A percentile compares a stretch with the other conserved stretches of the same genome.
phyloP scores from a whole-genome alignment of 1,140 invertebrate species.

The Eciton burchellii region DNA sequence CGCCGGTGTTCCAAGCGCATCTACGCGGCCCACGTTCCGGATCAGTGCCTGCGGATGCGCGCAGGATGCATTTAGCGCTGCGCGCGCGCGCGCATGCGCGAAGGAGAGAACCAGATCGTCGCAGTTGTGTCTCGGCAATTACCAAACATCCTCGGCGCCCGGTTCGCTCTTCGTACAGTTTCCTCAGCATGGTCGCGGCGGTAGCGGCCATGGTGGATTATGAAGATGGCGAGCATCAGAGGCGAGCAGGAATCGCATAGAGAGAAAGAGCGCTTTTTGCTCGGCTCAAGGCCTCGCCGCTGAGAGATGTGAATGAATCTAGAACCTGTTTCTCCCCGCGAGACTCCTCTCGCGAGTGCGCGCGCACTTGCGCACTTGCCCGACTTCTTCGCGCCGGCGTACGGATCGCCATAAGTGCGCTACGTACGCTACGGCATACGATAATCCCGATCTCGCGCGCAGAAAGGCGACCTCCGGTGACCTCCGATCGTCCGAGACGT shows the following conservation, averaged over 20 bases:
- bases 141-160: neutral
- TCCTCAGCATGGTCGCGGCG: neutral
- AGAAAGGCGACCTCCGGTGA: too few relatives aligned
- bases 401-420: too few relatives aligned
- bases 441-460: too few relatives aligned
- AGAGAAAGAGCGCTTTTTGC: constrained; percentile 70
- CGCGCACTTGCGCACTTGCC: too few relatives aligned
- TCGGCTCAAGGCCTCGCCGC: constrained; percentile 72
- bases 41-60: constrained; percentile 60
- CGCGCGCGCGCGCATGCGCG: too few relatives aligned
- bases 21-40: constrained; percentile 65
- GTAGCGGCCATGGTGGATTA: constrained; percentile 47
- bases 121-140: neutral
- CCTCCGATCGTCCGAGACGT: too few relatives aligned
- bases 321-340: constrained; percentile 77
- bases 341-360: constrained; percentile 68
- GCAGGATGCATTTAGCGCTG: neutral
- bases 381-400: constrained; percentile 69
- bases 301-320: constrained; percentile 81
- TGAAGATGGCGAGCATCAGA: constrained; percentile 66
- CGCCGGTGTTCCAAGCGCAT: constrained; percentile 63
- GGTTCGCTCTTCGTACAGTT: constrained; percentile 7
- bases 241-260: constrained; percentile 68
- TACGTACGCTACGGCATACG: too few relatives aligned
- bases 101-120: constrained; percentile 12